Base-by-base conservation (phyloP, 1,140 invertebrate species). In the Zaprionus inermis region DNA sequence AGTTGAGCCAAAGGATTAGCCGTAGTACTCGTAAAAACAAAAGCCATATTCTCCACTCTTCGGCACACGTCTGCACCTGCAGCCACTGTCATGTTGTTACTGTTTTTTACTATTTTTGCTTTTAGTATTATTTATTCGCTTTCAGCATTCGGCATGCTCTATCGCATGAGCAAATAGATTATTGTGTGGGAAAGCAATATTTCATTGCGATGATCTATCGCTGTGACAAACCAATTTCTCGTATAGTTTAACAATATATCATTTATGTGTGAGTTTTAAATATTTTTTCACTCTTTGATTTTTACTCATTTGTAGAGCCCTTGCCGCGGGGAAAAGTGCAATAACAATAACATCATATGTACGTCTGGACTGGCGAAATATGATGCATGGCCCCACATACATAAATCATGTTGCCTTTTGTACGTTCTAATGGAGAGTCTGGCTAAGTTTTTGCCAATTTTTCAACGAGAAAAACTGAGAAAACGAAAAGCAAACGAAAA, bases 381-480 rank as follows among this genome's bases (percentile, higher is more conserved):
- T 88, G 76, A 85, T 85, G 81, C 74, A 85, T 76, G 72, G 54
- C 80, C 52, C 61, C 38, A 69, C 58, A 70, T 61, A 73, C 78
- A 88, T 89, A 89, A 84, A 88, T 88, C 84, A 89, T 80, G 51
- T 58, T 61, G 68, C 80, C 57, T 60, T 72, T 75, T 73, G 56
- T 70, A 52, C 36, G 64, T 73, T 72, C 83, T 74, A 89, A 89
- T 80, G 73, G 66, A 88, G 73, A 88, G 77, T 80, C 82, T 73
- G 70, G 70, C 64, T 79, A 84, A 76, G 79, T 89, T 84, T 82
- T 89, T 89, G 44, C 64, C 59, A 59, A 82, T 73, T 82, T 88
- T 83, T 71, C 73, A 74, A 69, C 65, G 44, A 49, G n/a, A 70
- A 51, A 69, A 55, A 64, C 9, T 3, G 18, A 65, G 9, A 64